Evolutionary conservation across 2,797 vertebrate species (phyloP), one percentile per base, ranked within the genome.

Genomic region (Scolopax bukidnonensis): DNA sequence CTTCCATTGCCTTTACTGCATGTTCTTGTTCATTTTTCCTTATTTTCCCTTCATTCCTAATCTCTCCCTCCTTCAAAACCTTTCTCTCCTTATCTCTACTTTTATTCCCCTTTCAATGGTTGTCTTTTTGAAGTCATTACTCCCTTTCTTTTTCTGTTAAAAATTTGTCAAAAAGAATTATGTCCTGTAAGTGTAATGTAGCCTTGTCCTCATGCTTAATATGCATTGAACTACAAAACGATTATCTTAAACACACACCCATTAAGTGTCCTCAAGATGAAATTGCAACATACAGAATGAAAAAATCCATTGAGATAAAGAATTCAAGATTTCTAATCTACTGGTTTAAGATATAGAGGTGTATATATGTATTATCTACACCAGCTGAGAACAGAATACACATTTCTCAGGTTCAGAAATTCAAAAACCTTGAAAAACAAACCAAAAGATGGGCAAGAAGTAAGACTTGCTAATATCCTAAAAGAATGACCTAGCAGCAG

Each of bases 111-210:
- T 67, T 48, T 56, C n/a, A 73, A 38, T 15, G 6, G 7, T 45
- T 61, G 53, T 54, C 28, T 27, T 54, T 57, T 43, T 48, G 8
- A 65, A 59, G 24, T 51, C 48, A 84, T 32, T 28, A 50, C 2
- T 74, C 8, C 19, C 13, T 64, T 71, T 40, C 27, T 73, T 65
- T 33, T 54, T 59, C 53, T 80, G 19, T 25, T 86, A 69, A 65
- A 82, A 74, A n/a, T 13, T 4, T 48, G 7, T 36, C 43, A 23
- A 47, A 73, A 45, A 43, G 67, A 16, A 54, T 11, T n/a, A 45
- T 4, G 3, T 11, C n/a, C 50, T 70, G 3, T 11, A 76, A 74
- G 25, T 3, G 3, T 16, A 38, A 27, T 0, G 4, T 7, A 73
- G 54, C 12, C 30, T 76, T 33, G 7, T 33, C 60, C 32, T 69